Evolutionary conservation across 2,888 invertebrate species (phyloP).

Genomic region (Stenoptilia bipunctidactyla): DNA sequence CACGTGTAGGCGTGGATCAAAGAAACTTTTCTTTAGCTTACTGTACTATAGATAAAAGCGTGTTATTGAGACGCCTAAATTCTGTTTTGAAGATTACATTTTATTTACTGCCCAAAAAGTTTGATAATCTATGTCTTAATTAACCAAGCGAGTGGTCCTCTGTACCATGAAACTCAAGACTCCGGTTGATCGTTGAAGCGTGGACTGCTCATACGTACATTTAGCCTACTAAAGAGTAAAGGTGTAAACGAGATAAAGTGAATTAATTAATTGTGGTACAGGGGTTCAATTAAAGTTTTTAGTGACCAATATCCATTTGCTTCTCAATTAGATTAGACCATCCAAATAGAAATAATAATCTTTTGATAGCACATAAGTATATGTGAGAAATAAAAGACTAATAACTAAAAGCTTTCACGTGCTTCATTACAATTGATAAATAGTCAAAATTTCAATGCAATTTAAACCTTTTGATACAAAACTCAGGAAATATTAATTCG

Average conservation of each 20-base stretch:
- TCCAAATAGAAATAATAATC: conserved; percentile 36
- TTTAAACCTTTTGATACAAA: conserved; percentile 20
- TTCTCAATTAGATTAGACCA: conserved; percentile 46
- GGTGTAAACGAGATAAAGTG: neutral
- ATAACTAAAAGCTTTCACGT: conserved; percentile 5
- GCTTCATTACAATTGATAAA: neutral
- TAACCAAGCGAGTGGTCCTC: conserved; percentile 44
- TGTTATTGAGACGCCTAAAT: conserved; percentile 60
- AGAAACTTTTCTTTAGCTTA: conserved; percentile 55
- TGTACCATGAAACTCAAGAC: conserved; percentile 7
- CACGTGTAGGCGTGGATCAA: conserved; percentile 63
- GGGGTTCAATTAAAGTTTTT: too few species aligned
- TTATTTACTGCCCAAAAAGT: conserved; percentile 67
- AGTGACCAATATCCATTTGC: conserved; percentile 59
- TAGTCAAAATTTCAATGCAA: conserved; percentile 20
- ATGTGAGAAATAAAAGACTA: conserved; percentile 11
- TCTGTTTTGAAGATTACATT: conserved; percentile 58
- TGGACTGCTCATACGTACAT: too few species aligned
- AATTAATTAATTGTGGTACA: conserved; percentile 25
- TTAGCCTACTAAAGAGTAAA: neutral
- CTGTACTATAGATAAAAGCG: conserved; percentile 53
- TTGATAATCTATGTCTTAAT: conserved; percentile 71
- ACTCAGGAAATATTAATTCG: conserved; percentile 26
- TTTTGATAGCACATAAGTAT: conserved; percentile 20
- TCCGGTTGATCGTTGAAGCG: too few species aligned